phyloP scores from a whole-genome alignment of 2,113 vertebrate species.

The Plecotus auritus region DNA sequence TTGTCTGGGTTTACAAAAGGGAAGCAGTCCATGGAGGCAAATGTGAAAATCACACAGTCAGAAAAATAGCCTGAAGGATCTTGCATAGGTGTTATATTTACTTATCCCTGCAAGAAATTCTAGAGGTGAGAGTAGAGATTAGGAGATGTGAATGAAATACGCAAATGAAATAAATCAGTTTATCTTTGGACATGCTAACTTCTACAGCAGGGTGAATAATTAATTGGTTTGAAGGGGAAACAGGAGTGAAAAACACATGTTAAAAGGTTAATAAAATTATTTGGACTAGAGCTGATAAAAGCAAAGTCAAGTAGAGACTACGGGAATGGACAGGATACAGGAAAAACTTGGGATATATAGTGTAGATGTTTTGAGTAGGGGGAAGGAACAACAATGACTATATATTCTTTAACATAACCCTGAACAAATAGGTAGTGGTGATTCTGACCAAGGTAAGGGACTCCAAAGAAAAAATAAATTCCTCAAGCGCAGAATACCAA shows the following conservation, averaged over 20 bases:
- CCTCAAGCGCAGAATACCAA: background rate
- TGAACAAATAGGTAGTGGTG: background rate
- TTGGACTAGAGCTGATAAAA: background rate
- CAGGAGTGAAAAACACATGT: background rate
- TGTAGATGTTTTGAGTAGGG: background rate
- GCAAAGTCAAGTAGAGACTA: background rate
- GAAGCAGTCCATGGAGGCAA: background rate
- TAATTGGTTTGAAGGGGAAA: background rate
- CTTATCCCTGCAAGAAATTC: background rate
- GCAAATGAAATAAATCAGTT: background rate
- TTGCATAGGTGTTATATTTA: background rate
- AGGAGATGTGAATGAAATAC: background rate
- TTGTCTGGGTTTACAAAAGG: background rate
- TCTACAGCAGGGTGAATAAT: background rate
- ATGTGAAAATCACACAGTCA: background rate
- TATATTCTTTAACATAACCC: background rate
- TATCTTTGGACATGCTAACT: background rate
- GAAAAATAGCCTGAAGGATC: background rate
- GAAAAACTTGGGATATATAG: too few relatives aligned
- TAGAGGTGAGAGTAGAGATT: background rate
- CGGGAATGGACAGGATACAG: background rate
- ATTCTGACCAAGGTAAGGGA: background rate
- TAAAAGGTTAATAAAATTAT: background rate
- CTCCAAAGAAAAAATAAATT: background rate
- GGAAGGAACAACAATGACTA: background rate